Evolutionary conservation across 2,113 vertebrate genomes (phyloP), one percentile per base, ranked within the genome.

Genomic region (Silurus meridionalis): DNA sequence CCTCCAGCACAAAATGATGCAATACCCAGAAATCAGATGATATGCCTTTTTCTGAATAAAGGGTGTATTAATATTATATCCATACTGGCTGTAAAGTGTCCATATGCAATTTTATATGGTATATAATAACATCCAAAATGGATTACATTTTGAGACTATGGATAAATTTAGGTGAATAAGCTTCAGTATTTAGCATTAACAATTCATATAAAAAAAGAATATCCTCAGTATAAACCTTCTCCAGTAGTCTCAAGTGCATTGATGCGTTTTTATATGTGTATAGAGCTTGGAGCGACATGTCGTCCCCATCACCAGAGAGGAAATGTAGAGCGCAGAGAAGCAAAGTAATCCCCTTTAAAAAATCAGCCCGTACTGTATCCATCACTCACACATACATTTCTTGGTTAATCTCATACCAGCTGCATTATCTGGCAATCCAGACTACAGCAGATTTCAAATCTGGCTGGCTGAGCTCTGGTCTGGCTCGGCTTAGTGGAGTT

Each of bases 401-500:
- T 80, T 53, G 83, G 90, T 92, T 93, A 94, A 93, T 94, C 93
- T 93, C 88, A 90, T 88, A 92, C 90, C 93, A 93, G 91, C 93
- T 94, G 94, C 84, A 83, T 50, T 69, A 84, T 87, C 90, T 94
- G 93, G 92, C 92, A 15, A 75, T 53, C 8, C 87, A 93, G 13
- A 80, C 28, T 80, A 86, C 14, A 86, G 77, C 84, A 80, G 77
- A 80, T 86, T 80, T 69, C 79, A 48, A 82, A 87, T 89, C 91
- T 94, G 93, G 93, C 91, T 85, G 88, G 89, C 67, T 89, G 82
- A 82, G 15, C 15, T 7, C 13, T 81, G 66, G 66, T 84, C 37
- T 87, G 82, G 66, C 77, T 80, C 82, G 46, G 46, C n/a, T 28
- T 83, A 86, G 28, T 69, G 87, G 58, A 74, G 81, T 53, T 57